phyloP scores from a whole-genome alignment of 92 coral and sea anemone species.

The Zoanthus sansibaricus region DNA sequence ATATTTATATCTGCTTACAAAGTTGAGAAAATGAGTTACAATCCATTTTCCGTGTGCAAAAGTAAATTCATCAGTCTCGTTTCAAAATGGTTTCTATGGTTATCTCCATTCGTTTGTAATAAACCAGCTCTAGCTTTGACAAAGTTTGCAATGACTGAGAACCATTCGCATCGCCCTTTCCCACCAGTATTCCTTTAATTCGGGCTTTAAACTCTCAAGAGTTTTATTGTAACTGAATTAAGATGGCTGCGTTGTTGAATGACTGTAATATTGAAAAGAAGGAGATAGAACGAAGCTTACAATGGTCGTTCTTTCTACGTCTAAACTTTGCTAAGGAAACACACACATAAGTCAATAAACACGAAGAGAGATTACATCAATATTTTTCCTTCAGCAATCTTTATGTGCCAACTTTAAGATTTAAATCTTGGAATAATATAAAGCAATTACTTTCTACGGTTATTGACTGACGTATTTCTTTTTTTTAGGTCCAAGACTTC shows the following conservation, averaged over 20 bases:
- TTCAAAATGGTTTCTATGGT: slow-evolving; percentile 29
- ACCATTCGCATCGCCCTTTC: slow-evolving; percentile 12
- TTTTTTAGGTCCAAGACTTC: background rate
- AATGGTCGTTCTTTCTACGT: slow-evolving; percentile 41
- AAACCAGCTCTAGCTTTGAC: background rate
- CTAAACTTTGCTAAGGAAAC: slow-evolving; percentile 53
- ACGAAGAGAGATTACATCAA: background rate
- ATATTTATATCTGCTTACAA: background rate
- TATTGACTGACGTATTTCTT: too few species aligned
- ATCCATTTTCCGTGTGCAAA: slow-evolving; percentile 29
- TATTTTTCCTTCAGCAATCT: slow-evolving; percentile 1
- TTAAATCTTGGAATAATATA: background rate
- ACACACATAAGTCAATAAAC: slow-evolving; percentile 1
- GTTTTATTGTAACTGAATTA: slow-evolving; percentile 30
- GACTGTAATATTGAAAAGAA: slow-evolving; percentile 11
- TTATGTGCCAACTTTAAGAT: background rate
- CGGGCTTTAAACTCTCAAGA: slow-evolving; percentile 21
- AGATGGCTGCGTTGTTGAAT: slow-evolving; percentile 15
- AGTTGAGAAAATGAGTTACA: slow-evolving; percentile 12
- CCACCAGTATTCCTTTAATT: slow-evolving; percentile 46
- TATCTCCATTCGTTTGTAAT: background rate
- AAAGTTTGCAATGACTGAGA: slow-evolving; percentile 19
- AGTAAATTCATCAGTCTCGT: background rate
- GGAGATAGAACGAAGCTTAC: background rate
- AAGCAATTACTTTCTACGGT: background rate